Percentiles rank a stretch among this genome's conserved stretches.
phyloP scores from a whole-genome alignment of 2,888 invertebrate species.

The Gastrophysa polygoni region DNA sequence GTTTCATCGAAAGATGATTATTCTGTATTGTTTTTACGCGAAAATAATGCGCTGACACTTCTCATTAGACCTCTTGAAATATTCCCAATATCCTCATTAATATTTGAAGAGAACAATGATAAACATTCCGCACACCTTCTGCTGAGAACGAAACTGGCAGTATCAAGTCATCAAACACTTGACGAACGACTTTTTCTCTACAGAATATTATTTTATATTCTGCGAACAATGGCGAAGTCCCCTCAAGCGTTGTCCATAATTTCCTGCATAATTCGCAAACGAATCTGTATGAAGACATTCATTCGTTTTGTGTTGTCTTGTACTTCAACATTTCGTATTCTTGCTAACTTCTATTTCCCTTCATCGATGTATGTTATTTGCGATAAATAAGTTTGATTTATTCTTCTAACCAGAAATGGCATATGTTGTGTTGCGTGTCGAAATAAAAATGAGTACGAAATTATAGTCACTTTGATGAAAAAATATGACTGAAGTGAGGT shows the following conservation, averaged over 20 bases:
- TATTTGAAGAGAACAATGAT: conserved; percentile 38
- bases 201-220: conserved; percentile 46
- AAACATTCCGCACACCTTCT: conserved; percentile 38
- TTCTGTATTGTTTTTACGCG: too few species aligned
- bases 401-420: conserved; percentile 25
- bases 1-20: too few species aligned
- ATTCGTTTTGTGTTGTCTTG: conserved; percentile 51
- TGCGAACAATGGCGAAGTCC: conserved; percentile 47
- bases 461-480: conserved; percentile 33
- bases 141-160: conserved; percentile 48
- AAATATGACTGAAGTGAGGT: conserved; percentile 31
- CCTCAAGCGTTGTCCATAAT: conserved; percentile 52
- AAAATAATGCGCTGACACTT: too few species aligned
- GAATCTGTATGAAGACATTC: conserved; percentile 46
- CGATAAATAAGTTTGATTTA: conserved; percentile 28
- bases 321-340: conserved; percentile 10
- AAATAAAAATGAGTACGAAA: conserved; percentile 30
- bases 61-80: too few species aligned
- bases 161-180: conserved; percentile 67
- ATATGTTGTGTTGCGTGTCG: conserved; percentile 34
- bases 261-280: conserved; percentile 51
- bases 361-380: conserved; percentile 15
- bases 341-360: conserved; percentile 15
- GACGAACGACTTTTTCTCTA: conserved; percentile 60
- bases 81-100: too few species aligned